Evolutionary conservation across 2,113 vertebrate genomes (phyloP).

Genomic region (Macquaria australasica): DNA sequence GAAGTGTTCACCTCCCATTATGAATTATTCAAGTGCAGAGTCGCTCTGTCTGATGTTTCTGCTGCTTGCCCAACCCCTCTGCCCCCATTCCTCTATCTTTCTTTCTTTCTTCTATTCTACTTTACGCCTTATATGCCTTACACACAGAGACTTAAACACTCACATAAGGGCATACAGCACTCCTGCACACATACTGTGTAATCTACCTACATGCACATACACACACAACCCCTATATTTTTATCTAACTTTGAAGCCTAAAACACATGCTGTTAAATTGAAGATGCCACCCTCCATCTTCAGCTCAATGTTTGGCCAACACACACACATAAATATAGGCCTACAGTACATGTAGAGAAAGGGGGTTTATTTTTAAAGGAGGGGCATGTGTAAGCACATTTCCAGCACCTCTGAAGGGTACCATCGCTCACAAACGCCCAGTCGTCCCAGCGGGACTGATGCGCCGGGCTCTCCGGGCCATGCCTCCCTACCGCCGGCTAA

Average conservation of each 20-base stretch:
- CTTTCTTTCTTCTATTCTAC: constrained; percentile 19
- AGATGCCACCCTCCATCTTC: constrained; percentile 25
- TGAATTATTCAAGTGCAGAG: constrained; percentile 84
- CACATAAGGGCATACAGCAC: constrained; percentile 4
- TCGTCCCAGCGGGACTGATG: constrained; percentile 68
- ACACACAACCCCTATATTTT: not conserved
- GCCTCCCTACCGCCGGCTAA: constrained; percentile 72
- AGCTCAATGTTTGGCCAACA: constrained; percentile 32
- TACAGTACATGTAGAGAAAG: not conserved
- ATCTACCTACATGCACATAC: not conserved
- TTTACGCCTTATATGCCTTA: not conserved
- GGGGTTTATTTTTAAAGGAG: constrained; percentile 54
- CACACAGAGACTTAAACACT: not conserved
- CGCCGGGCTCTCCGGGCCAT: constrained; percentile 59
- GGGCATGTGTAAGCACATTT: constrained; percentile 60
- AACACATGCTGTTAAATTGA: constrained; percentile 19
- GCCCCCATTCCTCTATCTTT: constrained; percentile 62
- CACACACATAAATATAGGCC: constrained; percentile 6
- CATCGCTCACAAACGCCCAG: constrained; percentile 64
- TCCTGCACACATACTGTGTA: constrained; percentile 10
- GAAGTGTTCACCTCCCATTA: constrained; percentile 84
- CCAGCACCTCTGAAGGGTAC: constrained; percentile 68
- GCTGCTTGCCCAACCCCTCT: constrained; percentile 74
- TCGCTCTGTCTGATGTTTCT: constrained; percentile 81
- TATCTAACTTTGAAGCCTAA: constrained; percentile 8